Evolutionary conservation across 2,888 invertebrate species (phyloP), one percentile per base, ranked within the genome.

Genomic region (Latrodectus hesperus): DNA sequence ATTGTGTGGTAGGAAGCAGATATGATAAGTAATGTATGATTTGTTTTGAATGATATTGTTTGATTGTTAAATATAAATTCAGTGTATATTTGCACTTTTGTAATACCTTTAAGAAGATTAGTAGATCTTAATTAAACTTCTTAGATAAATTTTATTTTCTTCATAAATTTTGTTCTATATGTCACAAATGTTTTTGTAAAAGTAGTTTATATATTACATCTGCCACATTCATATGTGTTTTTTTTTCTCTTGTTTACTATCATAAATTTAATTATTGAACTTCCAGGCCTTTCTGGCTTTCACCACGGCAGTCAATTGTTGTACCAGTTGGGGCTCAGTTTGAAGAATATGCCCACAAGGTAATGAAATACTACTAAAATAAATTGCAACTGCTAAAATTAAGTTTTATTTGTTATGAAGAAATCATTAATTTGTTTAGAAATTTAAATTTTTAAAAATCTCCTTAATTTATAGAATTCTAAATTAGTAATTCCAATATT

Each of bases 301-400:
- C 98, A 0, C 99, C 99, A 3, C 93, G 98, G 11, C 99, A 99
- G 93, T 95, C 94, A 0, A 95, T 96, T 94, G 95, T 99, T 22
- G 96, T 99, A 89, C 98, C 99, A 0, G 97, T 99, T 9, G 97
- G 96, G 0, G 95, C 96, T 0, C 94, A 94, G 11, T 96, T 96
- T 91, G 96, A 98, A 91, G 96, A 96, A 22, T 99, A 99, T 92
- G 98, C 98, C 0, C 93, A 94, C 70, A 93, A 95, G 92, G 96
- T 98, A 90, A 89, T 16, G 1, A 72, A 14, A 49, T 55, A 26
- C 9, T 17, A 16, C 17, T 68, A 16, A 16, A 68, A 0, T n/a
- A 68, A 17, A 68, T 22, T 22, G 22, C 22, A 22, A 22, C 22
- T 22, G 38, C 38, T 38, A 38, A 38, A 38, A 38, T 38, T 6